Percentiles rank a stretch among this genome's conserved stretches.
These are phyloP conservation scores for Zaprionus obscuricornis DNA, from an alignment of 2,888 invertebrate genomes.

Conservation along the genomic window DNA sequence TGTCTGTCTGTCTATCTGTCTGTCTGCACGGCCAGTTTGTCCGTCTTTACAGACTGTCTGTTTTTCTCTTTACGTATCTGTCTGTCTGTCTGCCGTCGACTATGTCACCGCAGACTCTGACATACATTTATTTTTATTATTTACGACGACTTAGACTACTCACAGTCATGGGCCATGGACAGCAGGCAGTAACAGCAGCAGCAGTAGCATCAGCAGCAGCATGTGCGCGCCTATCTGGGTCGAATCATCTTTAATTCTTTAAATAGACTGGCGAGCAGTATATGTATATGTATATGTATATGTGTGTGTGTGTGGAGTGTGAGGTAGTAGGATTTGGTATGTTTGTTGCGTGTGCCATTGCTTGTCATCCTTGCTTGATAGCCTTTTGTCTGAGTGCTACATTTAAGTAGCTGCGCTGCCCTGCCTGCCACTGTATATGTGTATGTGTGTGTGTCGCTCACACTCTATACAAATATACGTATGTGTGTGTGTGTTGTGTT, in stretches of 20 bases:
- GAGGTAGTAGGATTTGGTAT: slow-evolving; percentile 25
- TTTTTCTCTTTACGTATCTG: slow-evolving; percentile 20
- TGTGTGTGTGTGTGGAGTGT: slow-evolving; percentile 20
- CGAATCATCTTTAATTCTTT: slow-evolving; percentile 76
- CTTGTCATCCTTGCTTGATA: slow-evolving; percentile 63
- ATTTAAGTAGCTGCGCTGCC: slow-evolving; percentile 68
- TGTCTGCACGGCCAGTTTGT: neutral
- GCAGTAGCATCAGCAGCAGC: slow-evolving; percentile 8
- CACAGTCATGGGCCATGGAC: slow-evolving; percentile 4
- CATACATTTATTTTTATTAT: slow-evolving; percentile 79
- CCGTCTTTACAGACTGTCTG: neutral
- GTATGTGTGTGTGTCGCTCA: slow-evolving; percentile 9
- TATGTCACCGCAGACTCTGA: slow-evolving; percentile 75
- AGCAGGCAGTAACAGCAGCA: too few relatives aligned
- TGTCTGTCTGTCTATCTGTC: slow-evolving; percentile 14
- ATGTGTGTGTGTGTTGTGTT: slow-evolving; percentile 36
- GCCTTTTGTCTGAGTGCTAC: slow-evolving; percentile 78
- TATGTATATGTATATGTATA: too few relatives aligned
- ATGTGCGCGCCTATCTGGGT: slow-evolving; percentile 58
- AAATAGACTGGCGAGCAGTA: slow-evolving; percentile 66
- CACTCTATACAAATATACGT: slow-evolving; percentile 13
- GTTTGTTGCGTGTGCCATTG: slow-evolving; percentile 58
- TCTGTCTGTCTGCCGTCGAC: slow-evolving; percentile 33
- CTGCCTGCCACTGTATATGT: neutral
- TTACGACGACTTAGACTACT: slow-evolving; percentile 73